Evolutionary conservation across 2,797 vertebrate species (phyloP), one percentile per base, ranked within the genome.

Genomic region (Gephyroberyx darwinii): DNA sequence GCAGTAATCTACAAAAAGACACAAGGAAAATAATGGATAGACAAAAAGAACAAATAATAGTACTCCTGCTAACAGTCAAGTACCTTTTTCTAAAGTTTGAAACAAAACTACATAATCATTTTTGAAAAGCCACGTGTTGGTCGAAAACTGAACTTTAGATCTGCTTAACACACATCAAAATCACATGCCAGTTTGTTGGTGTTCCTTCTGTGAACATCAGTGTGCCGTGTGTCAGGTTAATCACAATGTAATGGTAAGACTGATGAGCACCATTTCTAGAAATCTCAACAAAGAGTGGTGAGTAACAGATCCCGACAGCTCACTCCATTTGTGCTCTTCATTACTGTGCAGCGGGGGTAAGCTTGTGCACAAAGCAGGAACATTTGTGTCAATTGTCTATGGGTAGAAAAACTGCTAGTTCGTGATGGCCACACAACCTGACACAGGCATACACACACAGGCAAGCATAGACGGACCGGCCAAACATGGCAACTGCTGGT

Each of bases 381-480:
- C 74, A 74, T 80, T 81, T 78, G 80, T 55, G 60, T 59, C 82
- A 84, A 83, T 75, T 74, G 82, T 55, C 78, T 78, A 74, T 80
- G 83, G 82, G 78, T 83, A 81, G 76, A 86, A 80, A 77, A 77
- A 81, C 72, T 80, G 71, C 80, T 73, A 65, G 71, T 78, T 70
- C 64, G 43, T 75, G 69, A 76, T 62, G 37, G 69, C 75, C 45
- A 55, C 20, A 62, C 56, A 55, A 8, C 30, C 55, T 60, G 5
- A 58, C 26, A 57, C 14, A 51, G 30, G 0, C 51, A 57, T 53
- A 69, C 30, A 13, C 31, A 31, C 19, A 41, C 35, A 59, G 17
- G 17, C n/a, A 41, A 33, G 30, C 17, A 59, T 17, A 39, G 16
- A 19, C 20, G 69, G 19, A 62, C 22, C 43, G 39, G 60, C 2